Percentiles rank a stretch among this genome's conserved stretches.
Evolutionary conservation across 2,113 vertebrate genomes (phyloP).

Genomic region (Oncorhynchus masou): DNA sequence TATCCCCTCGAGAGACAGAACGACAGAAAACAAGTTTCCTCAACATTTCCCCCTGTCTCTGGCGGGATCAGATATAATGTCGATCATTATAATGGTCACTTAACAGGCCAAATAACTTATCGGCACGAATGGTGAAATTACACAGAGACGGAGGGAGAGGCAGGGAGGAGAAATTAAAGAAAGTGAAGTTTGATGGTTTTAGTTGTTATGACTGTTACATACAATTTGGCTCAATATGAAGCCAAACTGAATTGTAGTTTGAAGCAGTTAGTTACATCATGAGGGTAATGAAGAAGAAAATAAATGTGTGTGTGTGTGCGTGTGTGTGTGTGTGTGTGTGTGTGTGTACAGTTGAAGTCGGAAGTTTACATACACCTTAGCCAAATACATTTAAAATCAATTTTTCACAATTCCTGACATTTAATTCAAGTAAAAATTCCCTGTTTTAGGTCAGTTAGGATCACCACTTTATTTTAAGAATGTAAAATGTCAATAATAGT

Average conservation of each 20-base stretch:
- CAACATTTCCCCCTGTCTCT: neutral
- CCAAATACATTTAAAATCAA: too few species aligned
- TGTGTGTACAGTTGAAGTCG: neutral
- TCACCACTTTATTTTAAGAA: too few species aligned
- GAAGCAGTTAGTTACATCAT: neutral
- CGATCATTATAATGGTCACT: neutral
- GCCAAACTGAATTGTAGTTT: neutral
- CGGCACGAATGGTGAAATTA: constrained; percentile 2
- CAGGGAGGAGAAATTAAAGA: neutral
- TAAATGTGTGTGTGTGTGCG: neutral
- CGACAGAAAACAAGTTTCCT: neutral
- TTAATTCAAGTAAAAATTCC: too few species aligned
- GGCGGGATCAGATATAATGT: neutral
- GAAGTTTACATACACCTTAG: too few species aligned
- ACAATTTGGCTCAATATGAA: neutral
- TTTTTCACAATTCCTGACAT: too few species aligned
- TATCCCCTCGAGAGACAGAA: neutral
- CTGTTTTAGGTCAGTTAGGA: too few species aligned
- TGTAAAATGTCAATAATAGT: too few species aligned
- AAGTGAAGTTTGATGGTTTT: neutral
- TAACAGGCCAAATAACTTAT: neutral
- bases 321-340: neutral
- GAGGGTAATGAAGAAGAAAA: neutral
- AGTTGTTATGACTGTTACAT: neutral
- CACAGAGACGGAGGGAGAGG: neutral